Base-by-base conservation (phyloP, 2,113 vertebrate species). In the Climacteris rufus region DNA sequence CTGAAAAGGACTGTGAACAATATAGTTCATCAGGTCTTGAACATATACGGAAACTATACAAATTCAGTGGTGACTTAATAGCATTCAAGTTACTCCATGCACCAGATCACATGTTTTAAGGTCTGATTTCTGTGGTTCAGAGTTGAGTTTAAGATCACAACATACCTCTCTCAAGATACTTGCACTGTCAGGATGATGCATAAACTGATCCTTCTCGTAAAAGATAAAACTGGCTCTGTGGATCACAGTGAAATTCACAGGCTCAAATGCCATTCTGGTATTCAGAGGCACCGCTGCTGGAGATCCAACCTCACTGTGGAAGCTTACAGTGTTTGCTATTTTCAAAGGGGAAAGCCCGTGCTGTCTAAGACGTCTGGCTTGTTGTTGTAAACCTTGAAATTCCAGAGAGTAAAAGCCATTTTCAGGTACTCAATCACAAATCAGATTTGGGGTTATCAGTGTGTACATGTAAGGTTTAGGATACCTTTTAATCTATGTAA, bases 401-500 rank as follows among this genome's bases (percentile, higher is more conserved):
- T 96, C 96, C 96, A 96, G 76, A 94, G 88, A 52, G 85, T 96
- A 93, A 97, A 96, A 97, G 94, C 95, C 91, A 96, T 97, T 97
- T 97, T 97, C 96, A 97, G 96, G 89, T 97, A 94, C 83, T 96
- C 94, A 93, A 96, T 97, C 96, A 96, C 90, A 66, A 92, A 96
- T 96, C 96, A 97, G 95, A 96, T 96, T 95, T 93, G 89, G 76
- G 96, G 96, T 97, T 97, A 97, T 97, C 96, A 92, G 83, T 92
- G 93, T 96, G 60, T 96, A 96, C 90, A 95, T 96, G 96, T 93
- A 96, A 92, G 89, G 94, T 95, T 96, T 96, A 94, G 94, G 89
- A 95, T 96, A 96, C 94, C 92, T 97, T 96, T 97, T 96, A 97
- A 96, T 97, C 93, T 94, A 12, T 94, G 90, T 97, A 96, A 97